A percentile compares a stretch with the other conserved stretches of the same genome.
These are phyloP conservation scores for Megathymus violae DNA, from an alignment of 1,140 invertebrate genomes.

Conservation along the genomic window DNA sequence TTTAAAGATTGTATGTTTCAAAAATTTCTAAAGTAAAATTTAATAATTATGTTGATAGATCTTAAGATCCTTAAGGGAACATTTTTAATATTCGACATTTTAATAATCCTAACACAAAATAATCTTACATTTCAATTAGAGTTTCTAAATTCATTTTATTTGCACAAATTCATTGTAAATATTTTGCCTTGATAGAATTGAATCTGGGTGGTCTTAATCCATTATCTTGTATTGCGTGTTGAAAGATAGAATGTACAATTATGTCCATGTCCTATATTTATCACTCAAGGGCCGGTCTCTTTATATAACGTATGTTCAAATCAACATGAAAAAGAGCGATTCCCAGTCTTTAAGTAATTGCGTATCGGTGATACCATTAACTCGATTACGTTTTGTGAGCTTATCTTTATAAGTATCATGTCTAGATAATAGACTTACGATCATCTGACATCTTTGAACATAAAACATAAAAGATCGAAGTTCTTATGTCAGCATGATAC, in stretches of 20 bases:
- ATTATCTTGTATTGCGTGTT: constrained; percentile 29
- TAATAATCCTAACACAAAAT: too few relatives aligned
- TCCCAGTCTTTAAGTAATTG: constrained; percentile 16
- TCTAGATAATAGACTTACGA: neutral
- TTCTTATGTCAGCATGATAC: too few relatives aligned
- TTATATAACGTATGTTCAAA: constrained; percentile 5
- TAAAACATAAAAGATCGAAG: too few relatives aligned
- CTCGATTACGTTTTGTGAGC: constrained; percentile 8
- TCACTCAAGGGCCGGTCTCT: constrained; percentile 4
- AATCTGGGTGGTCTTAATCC: constrained; percentile 28
- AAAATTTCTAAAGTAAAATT: too few relatives aligned
- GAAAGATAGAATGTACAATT: constrained; percentile 7
- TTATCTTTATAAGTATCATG: constrained; percentile 1
- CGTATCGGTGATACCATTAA: constrained; percentile 17
- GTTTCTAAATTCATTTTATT: too few relatives aligned
- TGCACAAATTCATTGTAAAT: constrained; percentile 29
- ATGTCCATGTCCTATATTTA: constrained; percentile 22
- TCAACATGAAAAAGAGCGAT: constrained; percentile 9
- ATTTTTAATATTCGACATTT: too few relatives aligned
- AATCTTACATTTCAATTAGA: too few relatives aligned
- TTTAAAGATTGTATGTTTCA: too few relatives aligned
- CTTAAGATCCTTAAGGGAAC: too few relatives aligned
- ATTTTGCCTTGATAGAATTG: neutral
- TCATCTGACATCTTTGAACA: too few relatives aligned
- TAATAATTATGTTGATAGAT: too few relatives aligned